Base-by-base conservation (phyloP, 2,113 vertebrate species). In the Nicator chloris region DNA sequence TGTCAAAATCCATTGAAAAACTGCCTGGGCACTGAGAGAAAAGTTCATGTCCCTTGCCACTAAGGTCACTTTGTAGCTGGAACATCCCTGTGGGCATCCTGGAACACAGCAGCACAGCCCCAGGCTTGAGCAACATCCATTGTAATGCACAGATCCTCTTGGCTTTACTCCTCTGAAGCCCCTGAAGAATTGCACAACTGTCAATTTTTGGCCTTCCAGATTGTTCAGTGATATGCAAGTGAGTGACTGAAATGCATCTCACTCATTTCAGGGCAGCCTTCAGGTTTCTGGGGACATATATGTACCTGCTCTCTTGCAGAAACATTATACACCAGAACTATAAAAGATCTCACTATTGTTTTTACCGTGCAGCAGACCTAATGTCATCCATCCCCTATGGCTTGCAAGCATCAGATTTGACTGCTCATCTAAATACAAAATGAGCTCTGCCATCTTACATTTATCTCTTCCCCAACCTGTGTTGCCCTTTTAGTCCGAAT, bases 1-100 rank as follows among this genome's bases (percentile, higher is more conserved):
- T 88, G 76, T 90, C 93, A 96, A 93, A 94, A 88, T 33, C 23
- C 23, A 54, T 35, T 86, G 75, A 86, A 88, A 94, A 76, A 33
- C 31, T 77, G 26, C 18, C n/a, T 11, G 45, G 61, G 3, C 44
- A 39, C 50, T 66, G 42, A 88, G 50, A 53, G n/a, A 82, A 82
- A 57, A 76, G 71, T 83, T 92, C 71, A 47, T 35, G 63, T 82
- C 59, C 45, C 39, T 80, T 86, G 63, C 70, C 0, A 0, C 28
- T 59, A 63, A 39, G 79, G 88, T 86, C 81, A 78, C 39, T 88
- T 49, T 88, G 54, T 90, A 83, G 39, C 50, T 86, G 23, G 47
- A 78, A 57, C 20, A 84, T 94, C 24, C 72, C 51, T 66, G 10
- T 15, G 9, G 86, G 72, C 54, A 75, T 78, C 68, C 44, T 81